Evolutionary conservation across 2,888 invertebrate species (phyloP).

Genomic region (Lottia scabra): DNA sequence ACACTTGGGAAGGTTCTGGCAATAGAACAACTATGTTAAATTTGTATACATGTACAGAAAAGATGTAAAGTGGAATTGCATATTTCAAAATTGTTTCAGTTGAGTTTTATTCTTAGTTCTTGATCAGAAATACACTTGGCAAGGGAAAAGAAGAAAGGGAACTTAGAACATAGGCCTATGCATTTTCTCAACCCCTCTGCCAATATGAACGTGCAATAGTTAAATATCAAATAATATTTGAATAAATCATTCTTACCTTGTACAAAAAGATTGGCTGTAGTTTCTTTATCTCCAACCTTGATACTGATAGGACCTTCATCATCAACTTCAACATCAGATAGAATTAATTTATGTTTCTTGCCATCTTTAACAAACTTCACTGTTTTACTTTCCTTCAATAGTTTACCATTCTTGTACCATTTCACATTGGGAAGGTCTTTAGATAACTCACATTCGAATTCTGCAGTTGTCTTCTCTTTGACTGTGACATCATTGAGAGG

Average conservation of each 20-base stretch:
- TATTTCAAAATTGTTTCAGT: no score
- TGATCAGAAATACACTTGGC: no score
- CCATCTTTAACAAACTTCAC: constrained; percentile 55
- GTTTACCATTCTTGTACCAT: constrained; percentile 76
- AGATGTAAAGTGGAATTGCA: no score
- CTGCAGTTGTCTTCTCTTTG: constrained; percentile 65
- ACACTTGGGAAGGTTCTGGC: no score
- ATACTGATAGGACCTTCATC: constrained; percentile 62
- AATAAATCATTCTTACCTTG: constrained; percentile 47
- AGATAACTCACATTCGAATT: constrained; percentile 90
- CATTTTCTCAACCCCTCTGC: no score
- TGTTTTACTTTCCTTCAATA: constrained; percentile 60
- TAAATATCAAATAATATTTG: neutral
- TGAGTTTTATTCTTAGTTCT: no score
- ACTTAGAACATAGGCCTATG: no score
- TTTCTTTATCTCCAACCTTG: constrained; percentile 57
- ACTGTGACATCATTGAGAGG: constrained; percentile 58
- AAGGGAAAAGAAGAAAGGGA: no score
- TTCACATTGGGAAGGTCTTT: constrained; percentile 84
- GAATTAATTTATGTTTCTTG: constrained; percentile 55
- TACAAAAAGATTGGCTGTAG: constrained; percentile 62
- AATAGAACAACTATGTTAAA: no score
- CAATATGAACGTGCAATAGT: no score
- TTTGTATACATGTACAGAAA: no score
- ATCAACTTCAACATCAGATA: constrained; percentile 52